Evolutionary conservation across 37 sponge, comb jelly and placozoan species (phyloP).

Genomic region (Beroe ovata): DNA sequence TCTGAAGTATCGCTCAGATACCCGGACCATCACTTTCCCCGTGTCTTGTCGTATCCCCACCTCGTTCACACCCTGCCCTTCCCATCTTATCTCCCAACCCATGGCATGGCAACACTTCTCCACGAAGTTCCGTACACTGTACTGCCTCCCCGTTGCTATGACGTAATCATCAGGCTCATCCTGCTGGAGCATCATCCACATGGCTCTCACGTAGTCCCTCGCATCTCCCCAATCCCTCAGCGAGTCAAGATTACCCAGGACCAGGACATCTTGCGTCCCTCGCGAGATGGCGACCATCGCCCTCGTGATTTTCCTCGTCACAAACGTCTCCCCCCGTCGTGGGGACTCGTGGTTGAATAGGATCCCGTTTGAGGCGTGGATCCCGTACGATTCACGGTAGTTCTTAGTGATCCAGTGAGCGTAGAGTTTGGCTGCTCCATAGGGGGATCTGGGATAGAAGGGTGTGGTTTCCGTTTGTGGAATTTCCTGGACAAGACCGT

Average conservation of each 20-base stretch:
- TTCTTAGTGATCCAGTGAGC: conserved; percentile 90
- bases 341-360: conserved; percentile 94
- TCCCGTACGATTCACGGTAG: conserved; percentile 88
- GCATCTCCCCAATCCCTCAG: conserved; percentile 95
- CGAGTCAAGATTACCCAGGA: conserved; percentile 85
- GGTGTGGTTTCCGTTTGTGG: conserved; percentile 95
- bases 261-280: conserved; percentile 69
- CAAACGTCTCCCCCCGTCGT: conserved; percentile 93
- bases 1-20: conserved; percentile 82
- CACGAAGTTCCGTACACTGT: conserved; percentile 87
- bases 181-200: conserved; percentile 92
- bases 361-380: conserved; percentile 84
- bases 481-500: conserved; percentile 88
- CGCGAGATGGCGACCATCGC: conserved; percentile 72
- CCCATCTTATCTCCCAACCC: conserved; percentile 81
- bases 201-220: conserved; percentile 89
- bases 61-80: conserved; percentile 81
- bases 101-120: conserved; percentile 79
- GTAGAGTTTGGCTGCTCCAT: conserved; percentile 89
- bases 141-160: conserved; percentile 80
- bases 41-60: conserved; percentile 76
- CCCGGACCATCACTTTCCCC: conserved; percentile 77
- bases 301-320: conserved; percentile 84
- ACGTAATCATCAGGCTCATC: conserved; percentile 86
- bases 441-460: conserved; percentile 92